phyloP scores from a whole-genome alignment of 2,113 vertebrate genomes.

The Fulica atra region DNA sequence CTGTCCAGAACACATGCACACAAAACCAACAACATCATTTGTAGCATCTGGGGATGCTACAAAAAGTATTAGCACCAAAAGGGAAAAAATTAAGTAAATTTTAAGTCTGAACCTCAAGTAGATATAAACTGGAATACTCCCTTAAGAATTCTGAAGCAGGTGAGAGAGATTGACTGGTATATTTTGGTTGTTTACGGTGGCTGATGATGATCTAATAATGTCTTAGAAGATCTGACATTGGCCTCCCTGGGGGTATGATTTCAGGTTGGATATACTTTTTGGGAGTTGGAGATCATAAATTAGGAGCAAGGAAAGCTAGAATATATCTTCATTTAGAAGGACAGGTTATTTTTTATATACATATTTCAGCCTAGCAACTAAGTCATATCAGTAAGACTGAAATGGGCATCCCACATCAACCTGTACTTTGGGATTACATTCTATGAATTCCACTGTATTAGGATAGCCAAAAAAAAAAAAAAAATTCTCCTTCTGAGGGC shows the following conservation, averaged over 20 bases:
- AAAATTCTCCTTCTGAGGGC: neutral
- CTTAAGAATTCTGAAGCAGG: neutral
- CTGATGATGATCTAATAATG: neutral
- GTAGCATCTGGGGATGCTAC: neutral
- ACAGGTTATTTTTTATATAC: neutral
- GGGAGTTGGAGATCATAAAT: neutral
- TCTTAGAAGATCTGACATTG: neutral
- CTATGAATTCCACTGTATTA: neutral
- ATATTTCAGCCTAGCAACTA: neutral
- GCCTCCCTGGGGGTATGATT: neutral
- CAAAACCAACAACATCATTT: neutral
- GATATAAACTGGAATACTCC: neutral
- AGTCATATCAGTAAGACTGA: neutral
- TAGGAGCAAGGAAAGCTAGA: neutral
- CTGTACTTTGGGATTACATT: neutral
- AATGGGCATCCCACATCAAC: neutral
- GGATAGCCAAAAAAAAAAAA: neutral
- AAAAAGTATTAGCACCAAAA: neutral
- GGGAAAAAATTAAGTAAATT: neutral
- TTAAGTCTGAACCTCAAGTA: neutral
- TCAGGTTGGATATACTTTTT: neutral
- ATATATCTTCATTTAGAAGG: neutral
- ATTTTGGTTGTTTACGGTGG: neutral
- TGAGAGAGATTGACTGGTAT: neutral
- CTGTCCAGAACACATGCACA: neutral